phyloP scores from a whole-genome alignment of 2,888 invertebrate genomes.

The Caenorhabditis zanzibari region DNA sequence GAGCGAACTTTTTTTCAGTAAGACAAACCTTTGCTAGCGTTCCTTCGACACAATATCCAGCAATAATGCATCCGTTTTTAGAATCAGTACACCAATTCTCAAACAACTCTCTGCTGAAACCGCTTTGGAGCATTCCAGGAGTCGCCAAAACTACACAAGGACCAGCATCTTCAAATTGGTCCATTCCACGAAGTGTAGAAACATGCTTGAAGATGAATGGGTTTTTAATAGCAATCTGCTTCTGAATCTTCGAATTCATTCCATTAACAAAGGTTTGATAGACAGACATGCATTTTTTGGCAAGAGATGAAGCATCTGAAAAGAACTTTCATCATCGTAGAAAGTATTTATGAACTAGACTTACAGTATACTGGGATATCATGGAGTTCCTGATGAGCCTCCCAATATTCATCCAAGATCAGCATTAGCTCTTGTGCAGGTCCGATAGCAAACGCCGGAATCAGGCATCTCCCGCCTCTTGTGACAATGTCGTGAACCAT shows the following conservation, averaged over 20 bases:
- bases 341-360: constrained; percentile 9
- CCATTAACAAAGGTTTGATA: constrained; percentile 99
- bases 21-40: constrained; percentile 85
- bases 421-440: constrained; percentile 88
- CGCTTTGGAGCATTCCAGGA: constrained; percentile 99
- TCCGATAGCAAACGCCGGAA: constrained; percentile 98
- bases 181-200: constrained; percentile 90
- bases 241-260: constrained; percentile 97
- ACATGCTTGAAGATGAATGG: constrained; percentile 99
- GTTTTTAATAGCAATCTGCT: constrained; percentile 98
- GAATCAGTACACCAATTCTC: constrained; percentile 99
- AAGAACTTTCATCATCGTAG: neutral
- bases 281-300: constrained; percentile 99
- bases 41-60: constrained; percentile 89
- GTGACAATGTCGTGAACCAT: constrained; percentile 93
- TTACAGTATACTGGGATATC: constrained; percentile 96
- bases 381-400: constrained; percentile 95
- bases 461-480: constrained; percentile 97
- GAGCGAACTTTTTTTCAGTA: neutral
- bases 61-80: constrained; percentile 98
- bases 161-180: constrained; percentile 99
- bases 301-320: constrained; percentile 93
- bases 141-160: constrained; percentile 99
- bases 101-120: constrained; percentile 96
- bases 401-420: constrained; percentile 94